Percentiles rank a stretch among this genome's conserved stretches.
Conservation (phyloP, 2,113 vertebrate genomes). For the Euleptes europaea region DNA sequence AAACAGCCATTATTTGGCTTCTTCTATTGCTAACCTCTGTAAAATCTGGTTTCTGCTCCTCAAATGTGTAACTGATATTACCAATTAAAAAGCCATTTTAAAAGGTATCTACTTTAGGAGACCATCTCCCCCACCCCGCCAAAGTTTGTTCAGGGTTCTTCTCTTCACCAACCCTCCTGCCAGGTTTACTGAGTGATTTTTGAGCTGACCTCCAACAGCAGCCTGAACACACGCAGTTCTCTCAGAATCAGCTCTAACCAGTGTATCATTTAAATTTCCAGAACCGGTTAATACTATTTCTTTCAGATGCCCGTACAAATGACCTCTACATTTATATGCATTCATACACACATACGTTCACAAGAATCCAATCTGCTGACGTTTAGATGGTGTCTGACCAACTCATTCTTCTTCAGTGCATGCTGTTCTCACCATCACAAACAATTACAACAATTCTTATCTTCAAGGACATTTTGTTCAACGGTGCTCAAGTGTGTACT, state of each 20-base stretch:
- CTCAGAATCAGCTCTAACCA: not conserved
- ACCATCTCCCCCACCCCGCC: not conserved
- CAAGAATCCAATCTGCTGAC: slow-evolving; percentile 31
- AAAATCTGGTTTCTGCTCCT: not conserved
- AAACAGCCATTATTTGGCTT: not conserved
- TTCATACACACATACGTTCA: not conserved
- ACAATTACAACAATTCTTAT: slow-evolving; percentile 64
- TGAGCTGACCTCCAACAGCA: not conserved
- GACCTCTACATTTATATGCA: not conserved
- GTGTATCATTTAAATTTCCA: not conserved
- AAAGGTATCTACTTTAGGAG: not conserved
- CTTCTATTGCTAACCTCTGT: not conserved
- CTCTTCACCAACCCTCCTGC: not conserved
- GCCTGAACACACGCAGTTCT: not conserved
- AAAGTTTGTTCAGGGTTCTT: not conserved
- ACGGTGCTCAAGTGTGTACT: slow-evolving; percentile 57
- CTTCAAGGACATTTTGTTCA: slow-evolving; percentile 73
- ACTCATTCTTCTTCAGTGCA: slow-evolving; percentile 58
- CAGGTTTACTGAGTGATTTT: not conserved
- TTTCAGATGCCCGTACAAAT: not conserved
- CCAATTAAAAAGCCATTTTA: not conserved
- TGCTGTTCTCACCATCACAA: slow-evolving; percentile 64
- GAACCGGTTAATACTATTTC: not conserved
- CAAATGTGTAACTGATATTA: not conserved
- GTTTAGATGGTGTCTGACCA: slow-evolving; percentile 38